Evolutionary conservation across 1,140 invertebrate genomes (phyloP), one percentile per base, ranked within the genome.

Genomic region (Dendrolimus kikuchii): DNA sequence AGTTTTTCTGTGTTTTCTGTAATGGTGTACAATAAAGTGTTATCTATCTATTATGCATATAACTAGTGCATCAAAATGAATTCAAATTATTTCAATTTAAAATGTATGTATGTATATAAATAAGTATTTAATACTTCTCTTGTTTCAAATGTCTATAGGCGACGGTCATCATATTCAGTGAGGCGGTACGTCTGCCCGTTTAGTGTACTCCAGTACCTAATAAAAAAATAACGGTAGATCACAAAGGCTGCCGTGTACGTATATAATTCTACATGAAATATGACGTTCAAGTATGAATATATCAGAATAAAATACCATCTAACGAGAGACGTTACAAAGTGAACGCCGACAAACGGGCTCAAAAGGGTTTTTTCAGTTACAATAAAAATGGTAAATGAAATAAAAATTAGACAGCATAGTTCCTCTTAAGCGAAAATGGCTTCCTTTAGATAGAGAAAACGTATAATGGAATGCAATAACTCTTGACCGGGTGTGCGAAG

Each of bases 391-490:
- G 77, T 81, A 83, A 79, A 71, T 74, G 70, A 72, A 76, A 74
- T 77, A 84, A 83, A 83, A 81, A 81, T 86, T 81, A 81, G 77
- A 79, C 77, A 77, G 73, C 75, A 78, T 82, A 81, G 80, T 86
- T 82, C 73, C 77, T 77, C 74, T 74, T 79, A 76, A 73, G 81
- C 80, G 79, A 78, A 86, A 84, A 86, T 81, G 75, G 82, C 82
- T 86, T 84, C 79, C 81, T 86, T 79, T 82, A 86, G 82, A 86
- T 86, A 84, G 81, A 84, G 80, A 72, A 83, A 84, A 77, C 80
- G 76, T 82, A 81, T 86, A 84, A 86, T 86, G 82, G 82, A 86
- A 86, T 86, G 82, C 82, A 84, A 86, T 86, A 86, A 86, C 81
- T 86, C 81, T 86, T 84, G 82, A 83, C 81, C 83, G 81, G 83